Conservation (phyloP, 2,113 vertebrate species). For the Barbus barbus region DNA sequence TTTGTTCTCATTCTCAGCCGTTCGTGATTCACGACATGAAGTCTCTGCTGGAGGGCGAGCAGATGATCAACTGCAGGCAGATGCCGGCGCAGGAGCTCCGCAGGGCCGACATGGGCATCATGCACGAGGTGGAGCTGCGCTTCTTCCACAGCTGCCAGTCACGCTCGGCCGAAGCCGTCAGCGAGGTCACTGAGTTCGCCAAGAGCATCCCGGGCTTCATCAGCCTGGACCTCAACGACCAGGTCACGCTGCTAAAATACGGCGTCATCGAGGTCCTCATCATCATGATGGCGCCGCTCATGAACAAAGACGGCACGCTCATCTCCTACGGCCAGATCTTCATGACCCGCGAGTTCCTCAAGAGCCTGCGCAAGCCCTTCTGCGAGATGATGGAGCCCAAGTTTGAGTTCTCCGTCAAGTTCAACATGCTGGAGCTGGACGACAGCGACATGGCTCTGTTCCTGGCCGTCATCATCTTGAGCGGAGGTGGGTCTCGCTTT, state of each 20-base stretch:
- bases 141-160: conserved; percentile 96
- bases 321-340: conserved; percentile 95
- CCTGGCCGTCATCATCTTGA: conserved; percentile 97
- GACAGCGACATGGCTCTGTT: conserved; percentile 98
- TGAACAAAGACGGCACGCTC: conserved; percentile 98
- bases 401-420: conserved; percentile 97
- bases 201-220: conserved; percentile 96
- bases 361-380: conserved; percentile 95
- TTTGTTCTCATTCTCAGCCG: conserved; percentile 73
- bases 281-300: conserved; percentile 93
- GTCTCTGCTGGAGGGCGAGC: conserved; percentile 93
- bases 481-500: conserved; percentile 76
- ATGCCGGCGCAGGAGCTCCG: conserved; percentile 76
- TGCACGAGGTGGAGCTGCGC: conserved; percentile 85
- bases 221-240: conserved; percentile 92
- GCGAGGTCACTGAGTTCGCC: conserved; percentile 97
- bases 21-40: conserved; percentile 99
- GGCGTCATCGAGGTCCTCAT: conserved; percentile 96
- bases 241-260: conserved; percentile 97
- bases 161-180: conserved; percentile 91
- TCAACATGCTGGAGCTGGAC: conserved; percentile 96
- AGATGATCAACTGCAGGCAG: conserved; percentile 89
- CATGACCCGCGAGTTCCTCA: conserved; percentile 98
- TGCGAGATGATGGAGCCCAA: conserved; percentile 98
- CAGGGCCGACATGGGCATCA: conserved; percentile 67